Evolutionary conservation across 2,888 invertebrate genomes (phyloP), one percentile per base, ranked within the genome.

Genomic region (Phengaris alcon): DNA sequence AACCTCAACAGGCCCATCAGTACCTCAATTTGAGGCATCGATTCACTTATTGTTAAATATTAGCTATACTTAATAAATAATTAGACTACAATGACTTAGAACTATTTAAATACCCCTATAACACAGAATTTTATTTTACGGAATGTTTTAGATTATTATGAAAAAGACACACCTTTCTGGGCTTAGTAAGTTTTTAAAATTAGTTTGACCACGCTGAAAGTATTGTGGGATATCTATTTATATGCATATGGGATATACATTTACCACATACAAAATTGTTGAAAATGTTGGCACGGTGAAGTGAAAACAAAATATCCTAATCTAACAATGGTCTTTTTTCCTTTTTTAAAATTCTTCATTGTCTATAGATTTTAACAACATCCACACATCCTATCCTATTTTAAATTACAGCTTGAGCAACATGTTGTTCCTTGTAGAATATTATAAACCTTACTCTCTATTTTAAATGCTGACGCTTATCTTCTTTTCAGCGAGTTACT

Each of bases 401-500:
- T 22, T 15, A 69, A 48, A 69, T n/a, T 69, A 13, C 15, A 68
- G 10, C 22, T 54, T 72, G 72, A 72, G 72, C 72, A 72, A 72
- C 51, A 35, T 51, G n/a, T 70, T 51, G n/a, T 70, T 51, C 15
- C 51, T 54, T 52, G 54, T 72, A 70, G 15, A 68, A 46, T 48
- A 54, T 12, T 15, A 12, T 54, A 72, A 12, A 52, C 70, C 48
- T 48, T 22, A 51, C 15, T 22, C 12, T 70, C 8, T 48, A 8
- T 48, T 72, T 12, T 72, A 72, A 52, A 72, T 52, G 72, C 54
- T 64, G 73, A 77, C 76, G 75, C 73, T 76, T 82, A 80, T 77
- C 82, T 80, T 75, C 82, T 82, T 79, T 83, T 83, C 68, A 82
- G 79, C 4, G 84, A 82, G 22, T 81, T 82, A 4, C 79, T 79